phyloP scores from a whole-genome alignment of 2,888 invertebrate genomes.

The Terebella lapidaria region DNA sequence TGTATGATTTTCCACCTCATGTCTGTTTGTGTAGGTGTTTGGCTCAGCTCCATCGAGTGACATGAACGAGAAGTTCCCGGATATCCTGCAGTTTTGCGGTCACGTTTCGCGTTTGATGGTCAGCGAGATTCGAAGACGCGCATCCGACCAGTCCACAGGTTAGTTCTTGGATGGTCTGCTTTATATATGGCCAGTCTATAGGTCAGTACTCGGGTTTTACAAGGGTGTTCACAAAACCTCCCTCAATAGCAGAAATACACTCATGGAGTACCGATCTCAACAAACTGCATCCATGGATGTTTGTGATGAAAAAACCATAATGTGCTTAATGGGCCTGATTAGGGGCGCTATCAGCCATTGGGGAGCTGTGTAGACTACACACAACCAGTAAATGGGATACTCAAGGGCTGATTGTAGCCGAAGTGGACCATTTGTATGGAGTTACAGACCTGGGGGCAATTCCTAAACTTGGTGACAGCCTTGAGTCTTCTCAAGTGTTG shows the following conservation, averaged over 20 bases:
- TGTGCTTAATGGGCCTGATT: too few species aligned
- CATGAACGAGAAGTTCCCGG: slow-evolving; percentile 96
- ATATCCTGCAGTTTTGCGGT: slow-evolving; percentile 87
- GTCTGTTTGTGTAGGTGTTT: slow-evolving; percentile 85
- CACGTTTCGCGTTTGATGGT: slow-evolving; percentile 94
- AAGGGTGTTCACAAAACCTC: too few species aligned
- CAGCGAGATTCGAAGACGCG: slow-evolving; percentile 87
- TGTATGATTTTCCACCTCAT: too few species aligned
- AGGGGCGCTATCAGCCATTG: too few species aligned
- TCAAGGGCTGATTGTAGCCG: too few species aligned
- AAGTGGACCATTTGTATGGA: too few species aligned
- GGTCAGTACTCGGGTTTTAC: background rate
- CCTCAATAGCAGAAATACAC: background rate
- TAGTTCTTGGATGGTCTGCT: background rate
- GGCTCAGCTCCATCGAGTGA: slow-evolving; percentile 88
- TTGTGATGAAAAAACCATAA: too few species aligned
- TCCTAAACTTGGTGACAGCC: too few species aligned
- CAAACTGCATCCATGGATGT: background rate
- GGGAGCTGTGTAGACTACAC: too few species aligned
- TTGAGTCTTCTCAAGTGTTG: too few species aligned
- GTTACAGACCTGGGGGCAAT: too few species aligned
- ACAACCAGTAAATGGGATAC: too few species aligned
- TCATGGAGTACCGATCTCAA: background rate
- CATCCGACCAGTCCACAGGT: slow-evolving; percentile 80
- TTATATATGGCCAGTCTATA: background rate